Base-by-base conservation (phyloP, 1,140 invertebrate species). In the Muscidifurax raptorellus region DNA sequence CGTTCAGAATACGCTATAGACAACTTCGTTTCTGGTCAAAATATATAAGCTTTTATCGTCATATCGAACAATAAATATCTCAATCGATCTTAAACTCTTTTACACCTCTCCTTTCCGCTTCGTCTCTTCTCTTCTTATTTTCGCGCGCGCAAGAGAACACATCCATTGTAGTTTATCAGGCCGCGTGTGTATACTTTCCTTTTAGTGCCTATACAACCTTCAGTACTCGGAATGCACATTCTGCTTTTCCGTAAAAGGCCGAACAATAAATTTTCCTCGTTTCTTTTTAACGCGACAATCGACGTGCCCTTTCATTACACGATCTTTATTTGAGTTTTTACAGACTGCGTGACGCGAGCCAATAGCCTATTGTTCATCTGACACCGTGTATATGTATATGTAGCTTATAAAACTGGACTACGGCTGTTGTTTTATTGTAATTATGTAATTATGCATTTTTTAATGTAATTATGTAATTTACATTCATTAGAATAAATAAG, bases 111-210 rank as follows among this genome's bases (percentile, higher is more conserved):
- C 18, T 18, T 36, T 36, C 75, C 40, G 3, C 67, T 6, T 32
- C 71, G 9, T 47, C 52, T 77, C 71, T 47, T 85, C 3, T 32
- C 59, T 76, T 81, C 44, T 78, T 59, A 30, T 47, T 71, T 40
- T 6, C 87, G 86, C 85, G 82, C 40, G 44, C 44, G 44, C 44
- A 13, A 47, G 44, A 47, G 44, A 47, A 15, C 85, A 88, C 81
- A 87, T 86, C 86, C 86, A 86, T 86, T 88, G 87, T 85, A 87
- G 85, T 89, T 87, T 90, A 77, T 78, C 59, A 36, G 28, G 25
- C 74, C 18, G 27, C 18, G 64, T 27, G 52, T 22, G 52, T n/a
- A 74, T 40, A 15, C 18, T 71, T 27, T 52, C 27, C 27, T 78
- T 69, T 32, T 76, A 75, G 28, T 75, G 18, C 47, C 12, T 10